Percentiles rank a stretch among this genome's conserved stretches.
phyloP scores from a whole-genome alignment of 2,797 vertebrate species.

The Micromesistius poutassou region DNA sequence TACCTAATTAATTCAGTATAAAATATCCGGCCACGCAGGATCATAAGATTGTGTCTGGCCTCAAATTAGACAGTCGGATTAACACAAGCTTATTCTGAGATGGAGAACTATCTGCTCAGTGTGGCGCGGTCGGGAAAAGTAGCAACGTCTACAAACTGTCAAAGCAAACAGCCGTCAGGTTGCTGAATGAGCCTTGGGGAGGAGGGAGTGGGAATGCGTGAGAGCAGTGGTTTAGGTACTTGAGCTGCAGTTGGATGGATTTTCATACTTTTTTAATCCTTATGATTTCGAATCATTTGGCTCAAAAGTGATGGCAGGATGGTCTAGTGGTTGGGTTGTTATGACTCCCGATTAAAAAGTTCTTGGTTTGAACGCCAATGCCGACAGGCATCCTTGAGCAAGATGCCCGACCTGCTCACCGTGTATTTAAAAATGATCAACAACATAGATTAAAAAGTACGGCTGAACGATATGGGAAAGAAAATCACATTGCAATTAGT shows the following conservation, averaged over 20 bases:
- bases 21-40: not conserved
- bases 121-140: not conserved
- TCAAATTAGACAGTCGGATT: not conserved
- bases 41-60: not conserved
- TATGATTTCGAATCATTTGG: not conserved
- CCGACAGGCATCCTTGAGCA: not conserved
- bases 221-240: not conserved
- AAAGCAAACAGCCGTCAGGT: too few relatives aligned
- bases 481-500: not conserved
- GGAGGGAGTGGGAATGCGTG: not conserved
- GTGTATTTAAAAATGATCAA: not conserved
- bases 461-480: too few relatives aligned
- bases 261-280: not conserved
- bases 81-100: not conserved
- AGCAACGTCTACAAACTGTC: not conserved
- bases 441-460: not conserved
- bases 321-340: not conserved
- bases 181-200: too few relatives aligned
- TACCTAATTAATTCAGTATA: not conserved
- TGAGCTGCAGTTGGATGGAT: not conserved
- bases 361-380: too few relatives aligned
- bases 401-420: not conserved
- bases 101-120: not conserved
- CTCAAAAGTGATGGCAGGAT: not conserved
- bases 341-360: too few relatives aligned